Evolutionary conservation across 2,113 vertebrate species (phyloP).

Genomic region (Pelmatolapia mariae): DNA sequence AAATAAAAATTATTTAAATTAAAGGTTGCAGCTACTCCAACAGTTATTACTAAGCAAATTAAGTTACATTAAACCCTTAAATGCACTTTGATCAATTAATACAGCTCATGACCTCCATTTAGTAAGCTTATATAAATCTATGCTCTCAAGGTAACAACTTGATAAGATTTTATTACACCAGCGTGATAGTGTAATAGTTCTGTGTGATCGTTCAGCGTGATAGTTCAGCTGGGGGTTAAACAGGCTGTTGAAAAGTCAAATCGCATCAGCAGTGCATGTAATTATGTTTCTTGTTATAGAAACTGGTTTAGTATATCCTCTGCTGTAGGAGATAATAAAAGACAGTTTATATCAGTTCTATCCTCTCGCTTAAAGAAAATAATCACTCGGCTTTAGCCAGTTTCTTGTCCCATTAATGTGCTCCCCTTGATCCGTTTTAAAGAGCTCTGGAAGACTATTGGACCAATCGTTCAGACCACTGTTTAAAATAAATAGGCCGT

Average conservation of each 20-base stretch:
- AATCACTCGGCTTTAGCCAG: neutral
- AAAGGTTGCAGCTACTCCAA: neutral
- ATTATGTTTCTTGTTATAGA: neutral
- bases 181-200: neutral
- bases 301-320: neutral
- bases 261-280: neutral
- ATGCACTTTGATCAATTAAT: neutral
- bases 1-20: rapidly evolving
- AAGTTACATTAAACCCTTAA: neutral
- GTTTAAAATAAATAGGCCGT: neutral
- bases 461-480: rapidly evolving
- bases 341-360: neutral
- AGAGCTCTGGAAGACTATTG: neutral
- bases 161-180: neutral
- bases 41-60: neutral
- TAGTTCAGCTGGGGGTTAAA: neutral
- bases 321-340: neutral
- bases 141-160: neutral
- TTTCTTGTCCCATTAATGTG: neutral
- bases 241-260: neutral
- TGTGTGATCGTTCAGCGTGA: rapidly evolving
- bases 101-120: neutral
- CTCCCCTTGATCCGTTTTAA: neutral
- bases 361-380: neutral
- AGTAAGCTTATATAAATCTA: neutral